Evolutionary conservation across 2,888 invertebrate genomes (phyloP).

Genomic region (Drosophila leonis): DNA sequence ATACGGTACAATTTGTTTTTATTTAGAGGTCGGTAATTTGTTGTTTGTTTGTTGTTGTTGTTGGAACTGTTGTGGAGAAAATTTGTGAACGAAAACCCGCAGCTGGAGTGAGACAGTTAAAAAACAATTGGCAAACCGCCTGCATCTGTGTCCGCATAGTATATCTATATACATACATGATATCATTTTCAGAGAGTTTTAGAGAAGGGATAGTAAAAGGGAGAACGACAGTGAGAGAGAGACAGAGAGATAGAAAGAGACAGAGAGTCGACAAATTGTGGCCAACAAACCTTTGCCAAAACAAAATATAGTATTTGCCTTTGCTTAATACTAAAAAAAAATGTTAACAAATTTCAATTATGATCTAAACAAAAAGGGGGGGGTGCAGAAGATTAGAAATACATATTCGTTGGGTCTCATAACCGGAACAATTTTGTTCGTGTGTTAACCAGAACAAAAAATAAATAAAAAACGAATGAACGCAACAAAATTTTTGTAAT

Average conservation of each 20-base stretch:
- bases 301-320: constrained; percentile 41
- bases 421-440: constrained; percentile 64
- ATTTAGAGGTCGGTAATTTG: constrained; percentile 39
- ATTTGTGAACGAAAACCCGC: constrained; percentile 60
- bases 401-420: constrained; percentile 42
- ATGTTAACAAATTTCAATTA: constrained; percentile 35
- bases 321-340: constrained; percentile 46
- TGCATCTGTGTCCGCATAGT: constrained; percentile 35
- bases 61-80: constrained; percentile 55
- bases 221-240: not conserved
- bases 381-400: constrained; percentile 59
- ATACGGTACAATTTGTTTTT: constrained; percentile 53
- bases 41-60: constrained; percentile 15
- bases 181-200: constrained; percentile 12
- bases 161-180: constrained; percentile 36
- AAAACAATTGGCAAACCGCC: constrained; percentile 22
- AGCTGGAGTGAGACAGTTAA: constrained; percentile 56
- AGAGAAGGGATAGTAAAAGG: constrained; percentile 8
- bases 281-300: constrained; percentile 45
- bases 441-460: constrained; percentile 57
- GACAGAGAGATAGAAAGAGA: constrained; percentile 12
- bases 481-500: constrained; percentile 20
- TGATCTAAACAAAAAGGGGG: constrained; percentile 38
- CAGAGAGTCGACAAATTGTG: constrained; percentile 14
- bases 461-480: constrained; percentile 8